A percentile compares a stretch with the other conserved stretches of the same genome.
phyloP scores from a whole-genome alignment of 2,888 invertebrate genomes.

The Acronicta leporina region DNA sequence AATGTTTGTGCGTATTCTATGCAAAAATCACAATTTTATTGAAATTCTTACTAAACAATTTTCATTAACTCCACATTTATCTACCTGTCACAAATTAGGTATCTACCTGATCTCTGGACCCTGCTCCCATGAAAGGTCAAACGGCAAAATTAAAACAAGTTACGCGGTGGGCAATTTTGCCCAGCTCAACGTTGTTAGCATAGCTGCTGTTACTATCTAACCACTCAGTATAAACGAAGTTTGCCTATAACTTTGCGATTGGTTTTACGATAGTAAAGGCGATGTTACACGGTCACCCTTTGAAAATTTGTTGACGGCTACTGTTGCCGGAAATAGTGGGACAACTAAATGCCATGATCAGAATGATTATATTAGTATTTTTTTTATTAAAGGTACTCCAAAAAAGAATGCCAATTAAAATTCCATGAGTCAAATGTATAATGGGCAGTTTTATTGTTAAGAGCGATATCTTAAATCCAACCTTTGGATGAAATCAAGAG shows the following conservation, averaged over 20 bases:
- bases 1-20: neutral
- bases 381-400: no score
- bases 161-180: conserved; percentile 15
- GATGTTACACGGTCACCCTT: neutral
- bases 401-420: no score
- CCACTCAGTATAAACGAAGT: conserved; percentile 38
- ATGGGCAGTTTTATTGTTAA: no score
- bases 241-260: conserved; percentile 33
- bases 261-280: conserved; percentile 15
- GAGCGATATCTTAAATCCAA: no score
- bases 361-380: no score
- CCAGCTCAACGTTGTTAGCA: conserved; percentile 23
- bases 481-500: no score
- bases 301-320: no score
- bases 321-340: no score
- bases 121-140: conserved; percentile 20
- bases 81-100: conserved; percentile 6
- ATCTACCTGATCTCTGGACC: conserved; percentile 1
- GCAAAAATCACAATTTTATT: neutral
- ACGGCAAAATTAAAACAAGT: conserved; percentile 22
- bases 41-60: neutral
- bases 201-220: conserved; percentile 34
- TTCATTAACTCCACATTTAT: conserved; percentile 4
- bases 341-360: no score
- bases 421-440: no score